phyloP scores from a whole-genome alignment of 2,888 invertebrate species.

The Clitarchus hookeri region DNA sequence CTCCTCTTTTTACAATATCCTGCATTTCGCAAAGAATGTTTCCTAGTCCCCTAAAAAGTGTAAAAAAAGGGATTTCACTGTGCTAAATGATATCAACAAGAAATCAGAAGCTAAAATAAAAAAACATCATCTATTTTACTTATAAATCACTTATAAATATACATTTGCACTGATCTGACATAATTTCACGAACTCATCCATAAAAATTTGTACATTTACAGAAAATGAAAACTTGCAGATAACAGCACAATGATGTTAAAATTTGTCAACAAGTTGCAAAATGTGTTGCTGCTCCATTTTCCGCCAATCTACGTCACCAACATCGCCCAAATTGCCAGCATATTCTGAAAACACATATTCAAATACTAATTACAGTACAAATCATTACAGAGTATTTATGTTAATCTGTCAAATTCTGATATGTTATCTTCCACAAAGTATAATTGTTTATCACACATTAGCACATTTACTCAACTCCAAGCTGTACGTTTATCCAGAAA shows the following conservation, averaged over 20 bases:
- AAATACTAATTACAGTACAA: not conserved
- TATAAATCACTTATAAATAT: not conserved
- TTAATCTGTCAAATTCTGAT: no score
- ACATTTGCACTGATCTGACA: not conserved
- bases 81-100: no score
- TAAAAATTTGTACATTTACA: not conserved
- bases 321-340: slow-evolving; percentile 93
- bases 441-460: no score
- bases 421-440: no score
- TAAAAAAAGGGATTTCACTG: no score
- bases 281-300: slow-evolving; percentile 91
- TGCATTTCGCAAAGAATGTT: no score
- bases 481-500: no score
- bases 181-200: not conserved
- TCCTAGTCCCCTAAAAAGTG: no score
- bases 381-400: no score
- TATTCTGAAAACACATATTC: slow-evolving; percentile 68
- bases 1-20: no score
- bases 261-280: slow-evolving; percentile 89
- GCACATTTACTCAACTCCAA: no score
- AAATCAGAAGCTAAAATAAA: not conserved
- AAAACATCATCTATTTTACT: not conserved
- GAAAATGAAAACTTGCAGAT: not conserved
- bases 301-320: slow-evolving; percentile 81
- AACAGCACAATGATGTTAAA: slow-evolving; percentile 57